phyloP scores from a whole-genome alignment of 2,797 vertebrate genomes.

The Rousettus madagascariensis region DNA sequence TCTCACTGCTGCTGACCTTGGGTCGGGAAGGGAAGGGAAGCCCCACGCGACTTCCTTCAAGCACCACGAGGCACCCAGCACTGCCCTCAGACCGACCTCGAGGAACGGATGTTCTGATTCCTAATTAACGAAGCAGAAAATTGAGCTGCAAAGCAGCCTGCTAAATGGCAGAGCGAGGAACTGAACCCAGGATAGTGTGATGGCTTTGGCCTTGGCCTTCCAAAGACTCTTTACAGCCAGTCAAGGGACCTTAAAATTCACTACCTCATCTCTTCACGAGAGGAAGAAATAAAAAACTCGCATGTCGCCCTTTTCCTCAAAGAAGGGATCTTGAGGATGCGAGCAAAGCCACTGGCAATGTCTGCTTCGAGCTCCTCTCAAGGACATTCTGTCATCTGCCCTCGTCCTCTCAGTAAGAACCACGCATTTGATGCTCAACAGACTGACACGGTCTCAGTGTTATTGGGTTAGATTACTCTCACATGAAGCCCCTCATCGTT shows the following conservation, averaged over 20 bases:
- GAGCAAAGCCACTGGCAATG: neutral
- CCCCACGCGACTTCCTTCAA: fast-evolving
- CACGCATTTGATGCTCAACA: neutral
- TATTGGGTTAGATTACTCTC: neutral
- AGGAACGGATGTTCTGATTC: too few relatives aligned
- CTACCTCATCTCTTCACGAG: neutral
- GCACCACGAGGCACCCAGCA: neutral
- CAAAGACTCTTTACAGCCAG: neutral
- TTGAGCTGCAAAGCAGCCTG: neutral
- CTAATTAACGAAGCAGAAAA: neutral
- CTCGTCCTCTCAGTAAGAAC: neutral
- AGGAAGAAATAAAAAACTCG: neutral
- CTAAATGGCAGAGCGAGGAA: neutral
- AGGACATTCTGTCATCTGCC: neutral
- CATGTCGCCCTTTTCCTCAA: neutral
- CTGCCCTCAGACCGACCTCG: neutral
- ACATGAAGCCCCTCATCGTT: neutral
- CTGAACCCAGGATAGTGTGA: neutral
- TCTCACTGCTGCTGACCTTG: neutral
- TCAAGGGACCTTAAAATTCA: neutral
- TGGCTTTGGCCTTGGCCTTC: neutral
- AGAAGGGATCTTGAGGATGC: neutral
- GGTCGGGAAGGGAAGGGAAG: neutral
- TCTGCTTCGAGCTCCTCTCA: neutral
- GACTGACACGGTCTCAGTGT: neutral